Percentiles rank a stretch among this genome's conserved stretches.
Evolutionary conservation across 1,140 invertebrate species (phyloP).

Genomic region (Zeugodacus cucurbitae): DNA sequence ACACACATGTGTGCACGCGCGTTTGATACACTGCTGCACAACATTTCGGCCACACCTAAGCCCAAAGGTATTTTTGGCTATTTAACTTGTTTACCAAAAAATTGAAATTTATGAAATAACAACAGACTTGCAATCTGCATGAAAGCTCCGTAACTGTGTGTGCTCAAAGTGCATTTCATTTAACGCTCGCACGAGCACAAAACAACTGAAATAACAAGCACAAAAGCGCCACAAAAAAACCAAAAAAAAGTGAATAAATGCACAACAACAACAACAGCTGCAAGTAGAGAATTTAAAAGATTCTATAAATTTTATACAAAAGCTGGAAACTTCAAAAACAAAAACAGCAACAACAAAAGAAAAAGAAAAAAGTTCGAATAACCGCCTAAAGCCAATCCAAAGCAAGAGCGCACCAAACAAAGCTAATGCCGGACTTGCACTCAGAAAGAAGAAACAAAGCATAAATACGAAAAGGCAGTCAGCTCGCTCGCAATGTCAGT

Average conservation of each 20-base stretch:
- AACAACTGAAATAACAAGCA: constrained; percentile 19
- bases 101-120: constrained; percentile 37
- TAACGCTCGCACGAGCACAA: constrained; percentile 21
- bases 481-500: neutral
- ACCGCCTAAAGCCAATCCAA: neutral
- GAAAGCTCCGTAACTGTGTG: neutral
- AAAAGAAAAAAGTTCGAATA: neutral
- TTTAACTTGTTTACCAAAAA: constrained; percentile 36
- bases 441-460: neutral
- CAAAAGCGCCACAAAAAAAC: neutral
- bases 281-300: constrained; percentile 1
- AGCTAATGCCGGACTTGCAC: neutral
- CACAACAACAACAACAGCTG: neutral
- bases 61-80: neutral
- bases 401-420: neutral
- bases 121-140: neutral
- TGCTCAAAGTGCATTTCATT: constrained; percentile 32
- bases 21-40: neutral
- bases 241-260: neutral
- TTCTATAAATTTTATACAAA: neutral
- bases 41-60: neutral
- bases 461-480: neutral
- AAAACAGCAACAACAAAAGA: neutral
- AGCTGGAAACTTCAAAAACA: neutral
- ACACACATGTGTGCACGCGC: neutral